Evolutionary conservation across 2,113 vertebrate species (phyloP).

Genomic region (Hymenochirus boettgeri): DNA sequence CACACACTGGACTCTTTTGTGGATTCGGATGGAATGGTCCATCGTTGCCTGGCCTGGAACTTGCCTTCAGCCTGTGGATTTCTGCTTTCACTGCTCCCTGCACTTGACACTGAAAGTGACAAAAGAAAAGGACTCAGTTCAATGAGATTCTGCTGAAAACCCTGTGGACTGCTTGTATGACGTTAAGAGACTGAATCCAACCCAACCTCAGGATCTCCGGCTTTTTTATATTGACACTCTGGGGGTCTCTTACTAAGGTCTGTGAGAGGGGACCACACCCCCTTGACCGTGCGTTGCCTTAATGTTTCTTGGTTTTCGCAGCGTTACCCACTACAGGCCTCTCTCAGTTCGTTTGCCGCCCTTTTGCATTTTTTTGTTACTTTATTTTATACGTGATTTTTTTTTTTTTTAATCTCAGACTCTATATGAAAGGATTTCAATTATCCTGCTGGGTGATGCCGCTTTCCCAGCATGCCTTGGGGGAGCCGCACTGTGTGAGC

Average conservation of each 20-base stretch:
- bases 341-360: slow-evolving; percentile 8
- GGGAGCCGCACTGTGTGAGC: neutral
- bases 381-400: slow-evolving; percentile 6
- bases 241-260: slow-evolving; percentile 19
- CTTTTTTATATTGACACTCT: slow-evolving; percentile 5
- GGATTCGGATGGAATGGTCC: slow-evolving; percentile 13
- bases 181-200: slow-evolving; percentile 5
- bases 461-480: slow-evolving; percentile 34
- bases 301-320: slow-evolving; percentile 11
- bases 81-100: slow-evolving; percentile 18
- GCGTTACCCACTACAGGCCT: slow-evolving; percentile 25
- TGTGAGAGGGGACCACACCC: slow-evolving; percentile 9
- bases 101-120: slow-evolving; percentile 21
- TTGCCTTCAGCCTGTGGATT: slow-evolving; percentile 32
- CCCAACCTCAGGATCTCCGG: slow-evolving; percentile 12
- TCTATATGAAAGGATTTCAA: slow-evolving; percentile 19
- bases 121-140: slow-evolving; percentile 28
- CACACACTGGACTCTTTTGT: neutral
- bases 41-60: slow-evolving; percentile 3
- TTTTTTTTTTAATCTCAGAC: slow-evolving; percentile 17
- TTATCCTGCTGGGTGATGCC: slow-evolving; percentile 11
- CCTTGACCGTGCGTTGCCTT: slow-evolving; percentile 25
- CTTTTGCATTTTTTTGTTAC: slow-evolving; percentile 14
- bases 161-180: slow-evolving; percentile 11
- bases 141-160: slow-evolving; percentile 21